Evolutionary conservation across 2,797 vertebrate species (phyloP), one percentile per base, ranked within the genome.

Genomic region (Ibycter americanus): DNA sequence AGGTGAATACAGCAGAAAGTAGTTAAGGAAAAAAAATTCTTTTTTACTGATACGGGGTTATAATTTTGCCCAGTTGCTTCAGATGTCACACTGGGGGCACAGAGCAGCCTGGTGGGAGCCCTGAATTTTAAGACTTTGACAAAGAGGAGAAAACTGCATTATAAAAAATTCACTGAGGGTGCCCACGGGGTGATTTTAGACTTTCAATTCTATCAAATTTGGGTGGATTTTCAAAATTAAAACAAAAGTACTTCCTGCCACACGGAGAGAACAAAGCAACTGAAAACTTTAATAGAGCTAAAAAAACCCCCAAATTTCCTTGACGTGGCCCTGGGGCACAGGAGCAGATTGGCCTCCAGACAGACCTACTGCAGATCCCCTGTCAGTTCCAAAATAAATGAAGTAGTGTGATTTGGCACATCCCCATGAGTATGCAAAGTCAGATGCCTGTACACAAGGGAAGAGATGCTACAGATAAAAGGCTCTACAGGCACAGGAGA

Each of bases 281-380:
- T 4, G 40, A 74, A 38, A 76, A 76, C 18, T 46, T 46, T 86
- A 88, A 71, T 6, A 46, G 62, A 62, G 38, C 27, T 59, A 34
- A 89, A 88, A 34, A 89, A 88, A 77, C 4, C 22, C n/a, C 32
- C 47, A 3, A 49, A 65, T 74, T 66, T 87, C 49, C 40, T 78
- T 61, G 26, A 54, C 61, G 4, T 9, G 9, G 80, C 83, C 88
- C 90, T 62, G 29, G n/a, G 90, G 77, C 65, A 68, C 66, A 26
- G 38, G 36, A 72, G 54, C 49, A 95, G 54, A 89, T 8, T 36
- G 59, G 90, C 83, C 71, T 83, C 85, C 68, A 88, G 94, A 63
- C 40, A 12, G 42, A 88, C 29, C 58, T 49, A 46, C 56, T 58
- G 32, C 40, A 47, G 46, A 87, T n/a, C 66, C 65, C 52, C 52